Evolutionary conservation across 2,113 vertebrate species (phyloP).

Genomic region (Clarias magur): DNA sequence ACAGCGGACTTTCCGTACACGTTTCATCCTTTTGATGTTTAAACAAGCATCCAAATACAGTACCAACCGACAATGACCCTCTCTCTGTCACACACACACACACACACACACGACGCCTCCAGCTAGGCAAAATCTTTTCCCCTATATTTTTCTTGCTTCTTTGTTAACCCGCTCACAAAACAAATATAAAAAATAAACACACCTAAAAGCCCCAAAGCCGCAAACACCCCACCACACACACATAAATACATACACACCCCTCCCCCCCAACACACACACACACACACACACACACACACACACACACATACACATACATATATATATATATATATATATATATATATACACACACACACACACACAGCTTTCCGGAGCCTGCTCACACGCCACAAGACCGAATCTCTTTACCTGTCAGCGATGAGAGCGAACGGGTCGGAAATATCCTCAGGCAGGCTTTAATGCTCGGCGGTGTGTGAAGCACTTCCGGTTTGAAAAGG

Average conservation of each 20-base stretch:
- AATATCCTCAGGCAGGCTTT: neutral
- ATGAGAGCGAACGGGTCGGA: neutral
- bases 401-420: constrained; percentile 25
- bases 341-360: no score
- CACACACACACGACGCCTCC: constrained; percentile 1
- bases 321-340: no score
- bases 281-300: no score
- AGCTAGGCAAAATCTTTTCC: neutral
- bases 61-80: neutral
- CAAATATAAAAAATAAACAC: neutral
- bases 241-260: neutral
- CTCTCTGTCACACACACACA: constrained; percentile 5
- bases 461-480: neutral
- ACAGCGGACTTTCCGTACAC: neutral
- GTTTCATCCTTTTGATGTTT: neutral
- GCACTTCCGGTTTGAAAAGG: neutral
- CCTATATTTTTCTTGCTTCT: neutral
- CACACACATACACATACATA: no score
- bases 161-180: neutral
- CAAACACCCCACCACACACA: neutral
- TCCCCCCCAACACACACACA: no score
- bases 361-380: constrained; percentile 12
- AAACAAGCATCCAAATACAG: constrained; percentile 7
- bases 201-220: neutral
- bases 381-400: neutral